Evolutionary conservation across 2,797 vertebrate species (phyloP), one percentile per base, ranked within the genome.

Genomic region (Acanthiza pusilla): DNA sequence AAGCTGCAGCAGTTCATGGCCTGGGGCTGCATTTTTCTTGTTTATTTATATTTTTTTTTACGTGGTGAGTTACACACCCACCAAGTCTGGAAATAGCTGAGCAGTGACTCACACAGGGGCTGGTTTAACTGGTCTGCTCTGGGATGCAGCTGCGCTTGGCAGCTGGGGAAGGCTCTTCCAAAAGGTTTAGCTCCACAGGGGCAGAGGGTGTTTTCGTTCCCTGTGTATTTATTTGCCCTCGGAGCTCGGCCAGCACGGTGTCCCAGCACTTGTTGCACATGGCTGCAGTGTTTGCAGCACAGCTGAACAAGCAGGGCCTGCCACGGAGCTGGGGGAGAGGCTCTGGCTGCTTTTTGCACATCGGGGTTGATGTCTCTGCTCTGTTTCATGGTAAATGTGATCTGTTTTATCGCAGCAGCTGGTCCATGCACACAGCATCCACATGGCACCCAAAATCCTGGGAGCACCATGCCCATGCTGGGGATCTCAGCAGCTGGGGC

Each of bases 71-170:
- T 94, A 84, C 92, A 91, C 93, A 80, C 91, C 89, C 91, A 87
- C 16, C 7, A 54, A 73, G 91, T 32, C 88, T 94, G 85, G 83
- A 96, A 96, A 96, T 96, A 96, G 93, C 88, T 87, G 81, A 61
- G 76, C 88, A 32, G 75, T 97, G 96, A 96, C 86, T 97, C 96
- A 97, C 4, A 2, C 11, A 57, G 58, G 53, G 96, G 73, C 94
- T 85, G 91, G 70, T 88, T 82, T 47, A 58, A 38, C 92, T 71
- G 76, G 18, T 65, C 63, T 77, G 86, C 87, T 67, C 77, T 27
- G 67, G 67, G 84, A 61, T 13, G 34, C 77, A 85, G 76, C 85
- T 93, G 86, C 1, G 0, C 17, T 84, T 92, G 92, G 95, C 92
- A 94, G 86, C 89, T 22, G 94, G 38, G 55, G 74, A 84, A 82